A percentile compares a stretch with the other conserved stretches of the same genome.
Evolutionary conservation across 2,888 invertebrate genomes (phyloP).

Genomic region (Dryobota labecula): DNA sequence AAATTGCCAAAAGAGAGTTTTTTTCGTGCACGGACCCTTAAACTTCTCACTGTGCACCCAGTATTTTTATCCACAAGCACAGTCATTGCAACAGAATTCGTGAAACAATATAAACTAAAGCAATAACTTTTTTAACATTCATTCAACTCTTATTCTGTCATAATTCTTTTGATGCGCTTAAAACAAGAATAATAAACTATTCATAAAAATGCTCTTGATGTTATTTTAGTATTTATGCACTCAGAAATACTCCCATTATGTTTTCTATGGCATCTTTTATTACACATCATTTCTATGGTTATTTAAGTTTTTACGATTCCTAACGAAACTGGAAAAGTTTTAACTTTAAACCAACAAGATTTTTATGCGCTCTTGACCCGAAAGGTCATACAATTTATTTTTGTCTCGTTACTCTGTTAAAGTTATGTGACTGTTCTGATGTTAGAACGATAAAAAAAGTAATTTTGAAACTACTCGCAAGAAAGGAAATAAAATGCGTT

Average conservation of each 20-base stretch:
- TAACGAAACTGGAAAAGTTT: conserved; percentile 46
- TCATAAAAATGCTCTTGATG: conserved; percentile 47
- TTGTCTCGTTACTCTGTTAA: conserved; percentile 32
- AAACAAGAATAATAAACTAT: conserved; percentile 42
- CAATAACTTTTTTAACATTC: conserved; percentile 18
- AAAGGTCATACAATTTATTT: conserved; percentile 61
- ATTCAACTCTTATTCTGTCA: conserved; percentile 29
- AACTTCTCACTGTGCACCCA: background rate
- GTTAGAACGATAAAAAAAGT: conserved; percentile 40
- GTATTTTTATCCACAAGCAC: conserved; percentile 13
- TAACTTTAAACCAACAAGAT: conserved; percentile 30
- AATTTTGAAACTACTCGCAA: conserved; percentile 26
- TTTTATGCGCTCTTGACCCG: conserved; percentile 42
- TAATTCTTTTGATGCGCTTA: conserved; percentile 54
- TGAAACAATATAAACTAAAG: conserved; percentile 25
- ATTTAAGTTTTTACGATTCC: conserved; percentile 55
- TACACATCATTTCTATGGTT: conserved; percentile 37
- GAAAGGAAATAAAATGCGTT: conserved; percentile 10
- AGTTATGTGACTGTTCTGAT: conserved; percentile 20
- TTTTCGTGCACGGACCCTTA: too few species aligned
- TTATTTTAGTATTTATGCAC: conserved; percentile 52
- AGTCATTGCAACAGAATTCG: background rate
- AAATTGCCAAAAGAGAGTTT: too few species aligned
- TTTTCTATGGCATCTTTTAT: conserved; percentile 51
- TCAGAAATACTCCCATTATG: conserved; percentile 41